Percentiles rank a stretch among this genome's conserved stretches.
Evolutionary conservation across 1,140 invertebrate genomes (phyloP).

Genomic region (Anagrus nilaparvatae): DNA sequence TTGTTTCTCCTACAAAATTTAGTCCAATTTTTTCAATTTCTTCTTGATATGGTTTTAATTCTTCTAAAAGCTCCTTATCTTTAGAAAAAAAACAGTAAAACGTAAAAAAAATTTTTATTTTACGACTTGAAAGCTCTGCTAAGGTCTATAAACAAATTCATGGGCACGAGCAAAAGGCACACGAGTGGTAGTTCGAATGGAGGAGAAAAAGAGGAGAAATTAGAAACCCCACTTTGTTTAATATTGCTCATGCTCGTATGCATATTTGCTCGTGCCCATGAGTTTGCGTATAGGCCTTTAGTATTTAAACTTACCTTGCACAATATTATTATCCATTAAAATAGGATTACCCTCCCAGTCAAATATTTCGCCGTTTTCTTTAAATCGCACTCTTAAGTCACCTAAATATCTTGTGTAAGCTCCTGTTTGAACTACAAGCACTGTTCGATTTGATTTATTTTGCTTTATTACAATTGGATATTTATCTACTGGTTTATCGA

Average conservation of each 20-base stretch:
- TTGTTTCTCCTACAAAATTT: constrained; percentile 45
- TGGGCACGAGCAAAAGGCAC: too few relatives aligned
- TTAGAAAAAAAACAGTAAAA: background rate
- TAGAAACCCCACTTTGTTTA: too few relatives aligned
- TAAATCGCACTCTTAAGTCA: constrained; percentile 54
- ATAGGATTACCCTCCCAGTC: constrained; percentile 66
- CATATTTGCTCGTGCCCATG: background rate
- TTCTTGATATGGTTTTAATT: constrained; percentile 49
- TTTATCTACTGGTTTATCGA: constrained; percentile 44
- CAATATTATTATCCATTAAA: constrained; percentile 52
- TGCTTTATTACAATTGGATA: constrained; percentile 60
- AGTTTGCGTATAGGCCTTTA: background rate
- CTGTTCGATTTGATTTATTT: constrained; percentile 42
- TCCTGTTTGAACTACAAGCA: constrained; percentile 61
- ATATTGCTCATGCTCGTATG: background rate
- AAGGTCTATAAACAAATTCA: too few relatives aligned
- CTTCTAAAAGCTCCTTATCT: constrained; percentile 44
- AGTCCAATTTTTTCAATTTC: constrained; percentile 47
- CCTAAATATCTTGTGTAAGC: constrained; percentile 48
- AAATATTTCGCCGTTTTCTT: constrained; percentile 56
- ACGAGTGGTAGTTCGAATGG: too few relatives aligned
- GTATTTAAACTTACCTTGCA: constrained; percentile 44
- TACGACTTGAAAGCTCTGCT: constrained; percentile 11
- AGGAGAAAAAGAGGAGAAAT: too few relatives aligned
- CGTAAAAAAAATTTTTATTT: background rate